Base-by-base conservation (phyloP, 2,113 vertebrate species). In the Apaloderma vittatum region DNA sequence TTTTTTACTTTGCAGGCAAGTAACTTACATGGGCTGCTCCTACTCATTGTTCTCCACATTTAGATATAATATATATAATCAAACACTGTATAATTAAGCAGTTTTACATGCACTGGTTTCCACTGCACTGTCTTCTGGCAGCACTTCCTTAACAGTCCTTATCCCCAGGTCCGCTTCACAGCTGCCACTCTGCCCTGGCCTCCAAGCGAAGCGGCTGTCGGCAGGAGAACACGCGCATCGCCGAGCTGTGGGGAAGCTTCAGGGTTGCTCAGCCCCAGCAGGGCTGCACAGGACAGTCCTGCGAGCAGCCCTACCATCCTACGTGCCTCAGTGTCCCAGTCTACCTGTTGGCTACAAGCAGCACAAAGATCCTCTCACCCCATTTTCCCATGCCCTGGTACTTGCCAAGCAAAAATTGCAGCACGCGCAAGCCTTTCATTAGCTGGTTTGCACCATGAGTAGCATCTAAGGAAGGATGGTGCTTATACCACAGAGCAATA, bases 21-120 rank as follows among this genome's bases (percentile, higher is more conserved):
- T 93, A 92, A 81, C 91, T 84, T 67, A 75, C n/a, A 68, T 49
- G 48, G 83, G 83, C 88, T 96, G 94, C 97, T 97, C 96, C 96
- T 94, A 90, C 95, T 95, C 97, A 94, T 90, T 95, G 91, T 83
- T 90, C 93, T 92, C 75, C 79, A 65, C 58, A 45, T 75, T 88
- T 88, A 93, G 57, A 73, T 75, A 88, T 34, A 88, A 92, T 68
- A 77, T 81, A 77, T 90, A 63, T 90, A 90, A 93, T 91, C 91
- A 95, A 79, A 81, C 52, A 55, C 52, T 51, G 8, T 88, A 45
- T 93, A 93, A 94, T 96, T 90, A 95, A 75, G 52, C 52, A 78
- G 61, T 55, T 90, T 85, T 78, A 65, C 57, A 78, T 52, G 77
- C 73, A 59, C 3, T 84, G 46, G 61, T 91, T 96, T 90, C 66